These are phyloP conservation scores for Acholoe squamosa DNA, from an alignment of 2,888 invertebrate genomes.

Conservation along the genomic window DNA sequence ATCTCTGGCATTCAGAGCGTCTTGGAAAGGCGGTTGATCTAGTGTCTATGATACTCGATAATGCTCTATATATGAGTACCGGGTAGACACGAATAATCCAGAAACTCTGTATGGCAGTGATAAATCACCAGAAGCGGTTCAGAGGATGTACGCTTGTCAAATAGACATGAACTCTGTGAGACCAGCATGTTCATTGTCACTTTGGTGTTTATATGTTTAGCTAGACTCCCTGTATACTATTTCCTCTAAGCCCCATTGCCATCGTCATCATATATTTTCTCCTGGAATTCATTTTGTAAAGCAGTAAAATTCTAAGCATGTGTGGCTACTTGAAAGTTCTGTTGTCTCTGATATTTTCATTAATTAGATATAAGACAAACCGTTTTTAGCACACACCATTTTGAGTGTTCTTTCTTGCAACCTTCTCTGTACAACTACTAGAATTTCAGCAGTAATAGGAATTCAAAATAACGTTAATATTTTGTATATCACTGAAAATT, in stretches of 20 bases:
- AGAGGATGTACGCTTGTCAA: background rate
- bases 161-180: background rate
- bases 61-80: too few relatives aligned
- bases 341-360: background rate
- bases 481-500: background rate
- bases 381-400: background rate
- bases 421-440: background rate
- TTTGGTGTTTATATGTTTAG: background rate
- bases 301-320: background rate
- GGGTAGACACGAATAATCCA: too few relatives aligned
- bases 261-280: background rate
- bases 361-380: background rate
- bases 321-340: background rate
- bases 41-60: too few relatives aligned
- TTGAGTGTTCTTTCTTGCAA: constrained; percentile 45
- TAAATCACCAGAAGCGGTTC: too few relatives aligned
- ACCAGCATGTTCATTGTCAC: background rate
- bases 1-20: too few relatives aligned
- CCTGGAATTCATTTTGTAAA: background rate
- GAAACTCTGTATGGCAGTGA: too few relatives aligned
- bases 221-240: background rate
- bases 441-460: background rate
- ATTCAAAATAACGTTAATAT: background rate
- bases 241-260: background rate
- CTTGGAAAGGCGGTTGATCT: too few relatives aligned